phyloP scores from a whole-genome alignment of 1,140 invertebrate species.

The Caenorhabditis elegans region WBcel235 BX284602.5:4829001-4829500 shows the following conservation, averaged over 20 bases:
- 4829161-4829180: neutral
- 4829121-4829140: neutral
- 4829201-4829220: neutral
- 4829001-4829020: neutral
- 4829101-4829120: neutral
- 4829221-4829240: constrained; percentile 26
- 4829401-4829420: neutral
- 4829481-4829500: no score
- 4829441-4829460: neutral
- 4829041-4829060: neutral
- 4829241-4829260: constrained; percentile 38
- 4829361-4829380: neutral
- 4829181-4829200: constrained; percentile 6
- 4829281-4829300: no score
- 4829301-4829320: neutral
- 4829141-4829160: neutral
- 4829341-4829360: neutral
- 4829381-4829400: neutral
- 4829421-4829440: neutral
- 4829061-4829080: constrained; percentile 32
- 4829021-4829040: neutral
- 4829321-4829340: neutral
- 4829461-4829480: neutral
- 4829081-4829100: neutral
- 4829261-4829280: constrained; percentile 33